phyloP scores from a whole-genome alignment of 2,888 invertebrate species.

The Operophtera brumata region DNA sequence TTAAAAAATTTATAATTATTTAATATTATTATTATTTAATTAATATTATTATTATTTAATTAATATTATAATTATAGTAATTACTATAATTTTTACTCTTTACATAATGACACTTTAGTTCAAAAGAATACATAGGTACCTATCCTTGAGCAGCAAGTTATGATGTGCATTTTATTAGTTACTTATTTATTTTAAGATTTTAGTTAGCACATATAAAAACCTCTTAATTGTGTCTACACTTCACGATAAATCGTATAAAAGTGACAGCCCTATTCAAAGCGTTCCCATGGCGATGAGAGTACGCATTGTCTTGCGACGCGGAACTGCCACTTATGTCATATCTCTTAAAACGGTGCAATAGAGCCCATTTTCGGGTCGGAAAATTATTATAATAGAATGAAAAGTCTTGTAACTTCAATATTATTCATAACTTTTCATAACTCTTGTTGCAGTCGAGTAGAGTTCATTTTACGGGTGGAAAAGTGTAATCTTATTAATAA shows the following conservation, averaged over 20 bases:
- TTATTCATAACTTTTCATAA: neutral
- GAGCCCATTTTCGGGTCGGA: slow-evolving; percentile 1
- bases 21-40: no score
- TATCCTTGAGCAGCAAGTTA: no score
- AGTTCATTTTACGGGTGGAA: slow-evolving; percentile 12
- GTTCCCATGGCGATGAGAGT: slow-evolving; percentile 68
- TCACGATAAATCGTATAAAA: slow-evolving; percentile 25
- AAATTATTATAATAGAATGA: neutral
- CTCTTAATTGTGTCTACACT: slow-evolving; percentile 20
- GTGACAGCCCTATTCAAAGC: slow-evolving; percentile 46
- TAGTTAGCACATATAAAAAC: neutral
- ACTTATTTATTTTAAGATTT: neutral
- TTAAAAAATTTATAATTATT: no score
- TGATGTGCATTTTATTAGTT: no score
- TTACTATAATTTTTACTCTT: no score
- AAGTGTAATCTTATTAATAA: slow-evolving; percentile 5
- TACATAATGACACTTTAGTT: no score
- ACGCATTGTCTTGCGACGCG: slow-evolving; percentile 64
- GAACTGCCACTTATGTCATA: slow-evolving; percentile 45
- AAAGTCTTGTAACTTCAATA: neutral
- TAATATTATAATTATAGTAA: no score
- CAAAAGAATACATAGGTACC: no score
- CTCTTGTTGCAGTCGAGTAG: slow-evolving; percentile 13
- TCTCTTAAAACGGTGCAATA: neutral
- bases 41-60: no score